Percentiles rank a stretch among this genome's conserved stretches.
Conservation (phyloP, 2,113 vertebrate species). For the Falco punctatus region DNA sequence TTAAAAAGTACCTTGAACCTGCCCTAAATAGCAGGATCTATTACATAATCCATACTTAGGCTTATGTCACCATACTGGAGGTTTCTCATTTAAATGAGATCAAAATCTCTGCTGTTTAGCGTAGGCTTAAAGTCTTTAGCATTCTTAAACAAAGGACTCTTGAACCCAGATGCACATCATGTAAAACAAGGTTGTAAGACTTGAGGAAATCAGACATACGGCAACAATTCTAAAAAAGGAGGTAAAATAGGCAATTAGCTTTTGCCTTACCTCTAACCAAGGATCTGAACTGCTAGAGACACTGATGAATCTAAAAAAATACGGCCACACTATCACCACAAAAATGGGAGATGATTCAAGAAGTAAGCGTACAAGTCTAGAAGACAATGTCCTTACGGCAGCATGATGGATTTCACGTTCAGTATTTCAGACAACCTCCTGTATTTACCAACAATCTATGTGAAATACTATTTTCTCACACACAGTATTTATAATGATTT, state of each 20-base stretch:
- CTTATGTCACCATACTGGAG: not conserved
- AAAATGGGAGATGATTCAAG: not conserved
- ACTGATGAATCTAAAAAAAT: not conserved
- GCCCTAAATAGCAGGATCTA: slow-evolving; percentile 18
- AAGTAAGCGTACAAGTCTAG: not conserved
- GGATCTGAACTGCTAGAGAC: not conserved
- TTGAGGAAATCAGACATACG: not conserved
- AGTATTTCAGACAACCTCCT: not conserved
- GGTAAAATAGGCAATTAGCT: not conserved
- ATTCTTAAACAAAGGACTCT: slow-evolving; percentile 10
- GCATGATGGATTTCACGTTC: not conserved
- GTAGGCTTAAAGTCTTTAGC: not conserved
- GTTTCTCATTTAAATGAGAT: slow-evolving; percentile 20
- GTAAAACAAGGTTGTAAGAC: not conserved
- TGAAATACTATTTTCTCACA: not conserved
- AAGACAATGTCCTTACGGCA: not conserved
- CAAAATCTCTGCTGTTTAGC: slow-evolving; percentile 4
- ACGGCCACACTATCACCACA: not conserved
- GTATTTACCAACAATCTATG: not conserved
- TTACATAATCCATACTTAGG: slow-evolving; percentile 45
- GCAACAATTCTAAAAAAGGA: not conserved
- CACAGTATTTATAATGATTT: not conserved
- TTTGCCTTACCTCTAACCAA: not conserved
- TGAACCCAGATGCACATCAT: not conserved
- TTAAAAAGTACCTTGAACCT: slow-evolving; percentile 8